Evolutionary conservation across 2,888 invertebrate genomes (phyloP).

Genomic region (Ctenicera cuprea): DNA sequence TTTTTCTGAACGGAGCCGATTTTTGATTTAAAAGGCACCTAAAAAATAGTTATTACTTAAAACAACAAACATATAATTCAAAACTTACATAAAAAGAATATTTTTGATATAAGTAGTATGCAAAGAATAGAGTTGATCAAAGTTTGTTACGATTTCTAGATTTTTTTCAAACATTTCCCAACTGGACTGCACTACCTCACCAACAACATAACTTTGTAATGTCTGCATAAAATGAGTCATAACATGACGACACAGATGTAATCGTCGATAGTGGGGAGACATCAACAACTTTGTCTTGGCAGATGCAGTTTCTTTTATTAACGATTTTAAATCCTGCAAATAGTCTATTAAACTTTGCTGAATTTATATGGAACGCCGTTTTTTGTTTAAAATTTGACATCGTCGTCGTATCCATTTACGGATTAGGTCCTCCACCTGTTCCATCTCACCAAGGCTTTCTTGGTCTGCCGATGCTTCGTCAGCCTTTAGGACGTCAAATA

Average conservation of each 20-base stretch:
- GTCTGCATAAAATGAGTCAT: slow-evolving; percentile 86
- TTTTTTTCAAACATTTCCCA: slow-evolving; percentile 85
- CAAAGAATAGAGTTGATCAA: slow-evolving; percentile 84
- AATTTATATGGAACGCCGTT: no score
- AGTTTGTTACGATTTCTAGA: slow-evolving; percentile 78
- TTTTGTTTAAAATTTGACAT: no score
- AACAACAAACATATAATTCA: background rate
- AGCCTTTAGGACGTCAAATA: no score
- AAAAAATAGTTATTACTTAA: slow-evolving; percentile 52
- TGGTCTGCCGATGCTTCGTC: no score
- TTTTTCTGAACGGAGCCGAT: slow-evolving; percentile 81
- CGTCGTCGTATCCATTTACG: no score
- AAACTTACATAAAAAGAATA: slow-evolving; percentile 78
- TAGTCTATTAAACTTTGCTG: slow-evolving; percentile 4
- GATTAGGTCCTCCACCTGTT: no score
- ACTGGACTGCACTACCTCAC: slow-evolving; percentile 83
- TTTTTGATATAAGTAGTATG: slow-evolving; percentile 86
- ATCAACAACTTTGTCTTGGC: slow-evolving; percentile 71
- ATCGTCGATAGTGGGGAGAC: slow-evolving; percentile 81
- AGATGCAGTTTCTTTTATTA: slow-evolving; percentile 68
- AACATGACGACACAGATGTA: slow-evolving; percentile 83
- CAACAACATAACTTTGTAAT: slow-evolving; percentile 85
- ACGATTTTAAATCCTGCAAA: slow-evolving; percentile 76
- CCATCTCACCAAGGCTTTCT: no score
- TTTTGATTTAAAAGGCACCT: slow-evolving; percentile 84